Evolutionary conservation across 1,140 invertebrate species (phyloP).

Genomic region (Glossosoma conforme): DNA sequence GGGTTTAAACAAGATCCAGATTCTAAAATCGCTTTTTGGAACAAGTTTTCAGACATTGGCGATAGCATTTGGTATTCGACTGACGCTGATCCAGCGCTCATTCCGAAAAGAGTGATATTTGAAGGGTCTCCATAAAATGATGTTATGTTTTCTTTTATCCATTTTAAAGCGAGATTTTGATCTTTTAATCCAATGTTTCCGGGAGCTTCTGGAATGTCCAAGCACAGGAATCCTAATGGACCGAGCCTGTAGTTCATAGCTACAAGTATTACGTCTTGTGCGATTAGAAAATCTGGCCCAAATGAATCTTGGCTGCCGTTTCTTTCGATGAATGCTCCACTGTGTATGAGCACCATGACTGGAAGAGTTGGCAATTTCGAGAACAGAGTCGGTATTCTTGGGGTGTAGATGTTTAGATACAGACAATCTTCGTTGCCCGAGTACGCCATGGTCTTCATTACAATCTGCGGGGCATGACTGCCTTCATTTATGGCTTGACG

Average conservation of each 20-base stretch:
- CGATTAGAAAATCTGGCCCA: constrained; percentile 40
- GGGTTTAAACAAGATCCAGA: constrained; percentile 57
- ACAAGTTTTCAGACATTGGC: constrained; percentile 40
- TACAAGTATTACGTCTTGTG: constrained; percentile 48
- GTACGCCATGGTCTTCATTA: constrained; percentile 34
- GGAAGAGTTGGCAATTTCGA: constrained; percentile 13
- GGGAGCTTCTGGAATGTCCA: constrained; percentile 18
- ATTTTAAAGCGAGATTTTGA: constrained; percentile 29
- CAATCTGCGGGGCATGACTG: constrained; percentile 40
- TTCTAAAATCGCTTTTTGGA: constrained; percentile 52
- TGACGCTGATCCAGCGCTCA: constrained; percentile 41
- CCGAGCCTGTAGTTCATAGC: constrained; percentile 38
- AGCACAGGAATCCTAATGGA: constrained; percentile 28
- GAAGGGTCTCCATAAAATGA: constrained; percentile 32
- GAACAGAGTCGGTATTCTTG: constrained; percentile 37
- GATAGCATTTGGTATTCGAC: constrained; percentile 40
- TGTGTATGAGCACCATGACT: constrained; percentile 39
- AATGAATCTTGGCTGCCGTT: constrained; percentile 25
- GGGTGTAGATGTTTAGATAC: constrained; percentile 54
- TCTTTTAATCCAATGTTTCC: constrained; percentile 34
- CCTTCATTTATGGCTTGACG: constrained; percentile 42
- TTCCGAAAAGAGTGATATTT: constrained; percentile 40
- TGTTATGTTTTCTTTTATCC: constrained; percentile 33
- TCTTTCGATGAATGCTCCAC: constrained; percentile 34
- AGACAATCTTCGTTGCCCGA: constrained; percentile 56